phyloP scores from a whole-genome alignment of 2,113 vertebrate genomes.

The Columba janthina region DNA sequence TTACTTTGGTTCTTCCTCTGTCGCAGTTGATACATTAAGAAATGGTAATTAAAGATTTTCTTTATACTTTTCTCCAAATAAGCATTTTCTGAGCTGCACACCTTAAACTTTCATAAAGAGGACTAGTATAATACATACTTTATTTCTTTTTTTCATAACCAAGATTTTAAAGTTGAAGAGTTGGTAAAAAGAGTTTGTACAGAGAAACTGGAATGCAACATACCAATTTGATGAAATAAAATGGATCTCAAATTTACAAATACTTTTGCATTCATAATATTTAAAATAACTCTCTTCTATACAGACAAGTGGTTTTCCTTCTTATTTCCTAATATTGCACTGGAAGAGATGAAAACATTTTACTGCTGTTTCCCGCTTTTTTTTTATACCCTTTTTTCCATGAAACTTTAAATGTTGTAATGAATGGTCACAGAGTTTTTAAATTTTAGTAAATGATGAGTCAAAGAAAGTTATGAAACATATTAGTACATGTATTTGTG shows the following conservation, averaged over 20 bases:
- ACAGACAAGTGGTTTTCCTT: not conserved
- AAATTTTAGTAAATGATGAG: conserved; percentile 70
- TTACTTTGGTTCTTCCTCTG: not conserved
- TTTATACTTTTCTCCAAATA: not conserved
- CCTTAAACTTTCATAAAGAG: not conserved
- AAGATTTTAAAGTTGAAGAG: not conserved
- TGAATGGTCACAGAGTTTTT: conserved; percentile 19
- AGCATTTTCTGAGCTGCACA: not conserved
- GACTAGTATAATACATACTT: not conserved
- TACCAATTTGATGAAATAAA: not conserved
- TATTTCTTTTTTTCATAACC: not conserved
- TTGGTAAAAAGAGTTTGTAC: not conserved
- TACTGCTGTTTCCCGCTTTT: not conserved
- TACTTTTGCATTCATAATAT: not conserved
- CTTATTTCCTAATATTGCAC: not conserved
- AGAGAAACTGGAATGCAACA: not conserved
- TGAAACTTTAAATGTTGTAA: not conserved
- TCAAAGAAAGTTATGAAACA: conserved; percentile 43
- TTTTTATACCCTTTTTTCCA: not conserved
- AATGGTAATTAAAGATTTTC: not conserved
- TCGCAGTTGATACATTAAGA: not conserved
- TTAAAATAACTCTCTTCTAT: not conserved
- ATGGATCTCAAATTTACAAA: not conserved
- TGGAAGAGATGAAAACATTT: conserved; percentile 8
- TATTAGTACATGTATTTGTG: conserved; percentile 64